A percentile compares a stretch with the other conserved stretches of the same genome.
Evolutionary conservation across 2,888 invertebrate genomes (phyloP).

Genomic region (Doris montereyensis): DNA sequence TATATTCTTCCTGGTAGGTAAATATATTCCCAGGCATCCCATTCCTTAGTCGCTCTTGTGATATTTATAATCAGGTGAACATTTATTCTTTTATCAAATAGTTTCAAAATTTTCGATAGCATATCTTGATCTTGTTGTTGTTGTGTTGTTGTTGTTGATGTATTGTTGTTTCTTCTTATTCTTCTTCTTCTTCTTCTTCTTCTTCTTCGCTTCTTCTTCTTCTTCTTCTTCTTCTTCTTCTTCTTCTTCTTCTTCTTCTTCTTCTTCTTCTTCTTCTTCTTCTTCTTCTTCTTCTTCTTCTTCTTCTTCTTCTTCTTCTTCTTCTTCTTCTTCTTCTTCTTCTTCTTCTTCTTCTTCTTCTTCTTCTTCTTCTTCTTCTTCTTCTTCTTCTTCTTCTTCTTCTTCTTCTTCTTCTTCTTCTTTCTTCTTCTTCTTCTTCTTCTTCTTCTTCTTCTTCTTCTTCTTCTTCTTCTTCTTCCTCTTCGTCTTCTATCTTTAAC

Average conservation of each 20-base stretch:
- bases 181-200: too few species aligned
- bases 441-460: neutral
- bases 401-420: too few species aligned
- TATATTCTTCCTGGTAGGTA: too few species aligned
- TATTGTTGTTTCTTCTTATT: too few species aligned
- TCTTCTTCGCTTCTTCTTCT: too few species aligned
- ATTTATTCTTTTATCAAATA: too few species aligned
- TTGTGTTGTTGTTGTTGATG: too few species aligned
- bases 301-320: neutral
- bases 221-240: constrained; percentile 1
- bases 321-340: neutral
- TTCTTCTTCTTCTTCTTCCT: neutral
- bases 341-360: neutral
- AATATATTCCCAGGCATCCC: too few species aligned
- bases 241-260: neutral
- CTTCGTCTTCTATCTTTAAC: too few species aligned
- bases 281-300: neutral
- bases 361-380: neutral
- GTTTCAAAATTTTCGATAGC: neutral
- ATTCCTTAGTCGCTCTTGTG: too few species aligned
- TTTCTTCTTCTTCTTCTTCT: neutral
- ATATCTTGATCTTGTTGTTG: too few species aligned
- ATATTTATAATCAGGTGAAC: too few species aligned
- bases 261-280: neutral
- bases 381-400: neutral